Base-by-base conservation (phyloP, 2,888 invertebrate species). In the Heterodera filipjevi region DNA sequence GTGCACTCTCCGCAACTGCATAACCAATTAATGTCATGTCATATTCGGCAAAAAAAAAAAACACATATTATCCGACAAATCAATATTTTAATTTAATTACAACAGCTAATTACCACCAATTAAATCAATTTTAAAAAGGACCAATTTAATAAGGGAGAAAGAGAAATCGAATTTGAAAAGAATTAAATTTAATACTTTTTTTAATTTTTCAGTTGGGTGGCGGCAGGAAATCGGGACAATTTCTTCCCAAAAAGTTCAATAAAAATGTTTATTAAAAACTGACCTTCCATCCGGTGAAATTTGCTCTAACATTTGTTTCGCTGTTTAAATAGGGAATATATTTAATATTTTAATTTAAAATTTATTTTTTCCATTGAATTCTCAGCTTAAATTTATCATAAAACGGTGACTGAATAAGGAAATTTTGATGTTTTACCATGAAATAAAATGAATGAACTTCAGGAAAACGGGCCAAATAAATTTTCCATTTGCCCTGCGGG, bases 401-500 rank as follows among this genome's bases (percentile, higher is more conserved):
- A 49, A 19, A 19, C 44, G 8, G 44, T 12, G 44, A 44, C 44
- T 5, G 12, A 44, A 44, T 10, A 44, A 5, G 19, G 14, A 6
- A 49, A 49, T 19, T 19, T 14, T 16, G 19, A 49, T 49, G 19
- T 49, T 14, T 49, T 3, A 49, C 12, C 39, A 19, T 49, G 12
- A 19, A 49, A 49, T 49, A 49, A 59, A 22, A 59, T 10, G 22
- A n/a, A 59, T 59, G 59, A 59, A 59, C 59, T 59, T 59, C 49
- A 19, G 49, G 59, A 10, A 27, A 19, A 59, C n/a, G 27, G 6
- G 22, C 1, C 59, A 27, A 27, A 59, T 10, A 59, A 59, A 59
- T 53, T 59, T 59, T 59, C 59, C 59, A 59, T 59, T 59, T 59
- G 59, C 59, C 59, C 59, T 27, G 59, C 10, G 27, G 59, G 27